Evolutionary conservation across 2,113 vertebrate species (phyloP), one percentile per base, ranked within the genome.

Genomic region (Xiphophorus hellerii): DNA sequence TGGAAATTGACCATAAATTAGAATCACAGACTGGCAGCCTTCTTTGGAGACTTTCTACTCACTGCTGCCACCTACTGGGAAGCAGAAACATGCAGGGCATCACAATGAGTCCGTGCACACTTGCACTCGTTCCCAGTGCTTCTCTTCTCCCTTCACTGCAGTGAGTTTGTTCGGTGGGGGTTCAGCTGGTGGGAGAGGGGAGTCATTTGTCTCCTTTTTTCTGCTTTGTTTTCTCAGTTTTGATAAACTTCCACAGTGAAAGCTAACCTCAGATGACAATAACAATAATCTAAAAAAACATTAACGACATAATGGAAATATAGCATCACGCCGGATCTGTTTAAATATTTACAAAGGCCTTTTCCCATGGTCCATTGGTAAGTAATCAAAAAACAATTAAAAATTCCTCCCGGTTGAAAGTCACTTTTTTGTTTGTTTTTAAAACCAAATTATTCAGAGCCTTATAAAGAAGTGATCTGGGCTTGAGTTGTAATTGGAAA

Each of bases 1-100:
- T 95, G 95, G 96, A 96, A 95, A 97, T 97, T 96, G 97, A 97
- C 97, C 96, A 97, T 97, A 96, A 98, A 97, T 97, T 95, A 94
- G 89, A 90, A 92, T 87, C 91, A 63, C 94, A 96, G 96, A 97
- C 95, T 97, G 96, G 95, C 97, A 97, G 96, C 95, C 94, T 93
- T 95, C 95, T 86, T 89, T 90, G 66, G 37, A 25, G 91, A 66
- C 84, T 88, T 73, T 67, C 84, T 90, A 93, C 96, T 97, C 96
- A 28, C 92, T 94, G 94, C 94, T 95, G 96, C 96, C 93, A 93
- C 95, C 96, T 94, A 92, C 95, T 94, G 96, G 94, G 62, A 1
- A 28, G 44, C 71, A 8, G 85, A 48, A 67, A 81, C 78, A 3
- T 17, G 66, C 81, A 58, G 67, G 62, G 48, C 27, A 2, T 3